Base-by-base conservation (phyloP, 2,797 vertebrate genomes). In the Pogonophryne albipinna region DNA sequence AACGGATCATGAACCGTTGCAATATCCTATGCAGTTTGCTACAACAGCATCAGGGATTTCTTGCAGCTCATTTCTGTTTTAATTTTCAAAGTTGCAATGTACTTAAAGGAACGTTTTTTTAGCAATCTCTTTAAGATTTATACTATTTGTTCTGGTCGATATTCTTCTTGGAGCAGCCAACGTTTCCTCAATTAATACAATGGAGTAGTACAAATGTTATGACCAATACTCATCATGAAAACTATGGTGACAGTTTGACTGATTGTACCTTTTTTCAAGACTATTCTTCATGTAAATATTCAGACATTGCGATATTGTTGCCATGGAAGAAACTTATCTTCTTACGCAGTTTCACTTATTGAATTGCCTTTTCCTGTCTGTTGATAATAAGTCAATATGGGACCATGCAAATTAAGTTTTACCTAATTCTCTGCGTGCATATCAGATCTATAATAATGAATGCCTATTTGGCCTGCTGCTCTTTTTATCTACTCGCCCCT, bases 351-450 rank as follows among this genome's bases (percentile, higher is more conserved):
- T 44, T 19, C 6, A 11, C 41, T 45, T 38, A 8, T 19, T 65
- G 19, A 55, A 19, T 15, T 38, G n/a, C 23, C 46, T 71, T 3
- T 1, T 34, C 34, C 13, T 38, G 17, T 38, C 38, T 16, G 6
- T 31, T 46, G 2, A 47, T 31, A 44, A 60, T 9, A 34, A 75
- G 50, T 47, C 41, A 63, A 34, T 14, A 45, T 19, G 6, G 64
- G 10, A 38, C 46, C 58, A 23, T 10, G 5, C 7, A 61, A 46
- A 71, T 53, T 19, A 64, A 46, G 8, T 13, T 17, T 49, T 10
- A 19, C 44, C 3, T 59, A 3, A 27, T 64, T 72, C 52, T 72
- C 16, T 41, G 57, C 44, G 49, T 65, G 34, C 76, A 56, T 63
- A 31, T 16, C 20, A 49, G 14, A 38, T 34, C 31, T 45, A 7